These are phyloP conservation scores for Nestor notabilis DNA, from an alignment of 2,113 vertebrate genomes.

Conservation along the genomic window DNA sequence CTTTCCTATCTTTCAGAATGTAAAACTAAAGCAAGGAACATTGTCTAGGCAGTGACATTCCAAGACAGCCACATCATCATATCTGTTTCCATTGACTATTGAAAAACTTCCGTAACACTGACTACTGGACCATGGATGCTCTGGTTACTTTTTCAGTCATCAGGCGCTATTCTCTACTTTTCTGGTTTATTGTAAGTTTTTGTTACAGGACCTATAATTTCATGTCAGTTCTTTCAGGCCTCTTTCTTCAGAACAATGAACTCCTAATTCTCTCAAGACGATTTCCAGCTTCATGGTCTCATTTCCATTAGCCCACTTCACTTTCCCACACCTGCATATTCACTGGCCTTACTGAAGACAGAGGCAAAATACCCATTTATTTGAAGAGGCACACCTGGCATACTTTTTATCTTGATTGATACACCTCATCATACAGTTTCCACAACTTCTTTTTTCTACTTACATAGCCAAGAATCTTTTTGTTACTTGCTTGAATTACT, in stretches of 20 bases:
- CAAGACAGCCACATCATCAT: not conserved
- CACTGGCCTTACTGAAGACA: not conserved
- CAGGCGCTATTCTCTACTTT: not conserved
- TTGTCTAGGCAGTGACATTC: not conserved
- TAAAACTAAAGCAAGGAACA: not conserved
- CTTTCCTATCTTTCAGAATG: not conserved
- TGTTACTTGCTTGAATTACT: not conserved
- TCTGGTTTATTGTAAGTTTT: not conserved
- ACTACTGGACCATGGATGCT: not conserved
- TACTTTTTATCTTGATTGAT: not conserved
- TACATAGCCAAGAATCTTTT: not conserved
- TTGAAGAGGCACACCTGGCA: not conserved
- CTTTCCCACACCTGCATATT: not conserved
- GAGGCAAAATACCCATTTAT: not conserved
- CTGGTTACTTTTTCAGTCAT: not conserved
- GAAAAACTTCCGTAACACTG: not conserved
- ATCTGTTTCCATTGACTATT: not conserved
- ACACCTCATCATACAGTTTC: not conserved
- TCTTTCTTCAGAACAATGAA: not conserved
- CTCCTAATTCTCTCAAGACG: not conserved
- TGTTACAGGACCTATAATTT: not conserved
- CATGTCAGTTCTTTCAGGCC: not conserved
- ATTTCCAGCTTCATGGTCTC: not conserved
- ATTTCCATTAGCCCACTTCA: not conserved
- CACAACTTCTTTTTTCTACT: not conserved